These are phyloP conservation scores for Tipula confusa DNA, from an alignment of 2,888 invertebrate genomes.

Conservation along the genomic window DNA sequence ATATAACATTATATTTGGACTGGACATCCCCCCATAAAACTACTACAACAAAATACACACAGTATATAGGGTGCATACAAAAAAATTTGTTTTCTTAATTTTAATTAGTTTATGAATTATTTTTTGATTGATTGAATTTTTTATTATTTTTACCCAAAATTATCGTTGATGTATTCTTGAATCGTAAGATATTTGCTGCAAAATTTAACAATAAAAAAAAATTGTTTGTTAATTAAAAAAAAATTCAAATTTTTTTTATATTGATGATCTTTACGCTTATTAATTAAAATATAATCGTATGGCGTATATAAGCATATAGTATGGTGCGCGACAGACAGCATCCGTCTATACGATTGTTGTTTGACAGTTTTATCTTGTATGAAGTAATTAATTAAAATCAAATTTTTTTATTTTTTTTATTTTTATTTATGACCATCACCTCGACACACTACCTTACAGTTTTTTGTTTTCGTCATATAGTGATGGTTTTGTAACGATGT, in stretches of 20 bases:
- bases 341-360: too few relatives aligned
- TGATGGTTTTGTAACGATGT: background rate
- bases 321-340: too few relatives aligned
- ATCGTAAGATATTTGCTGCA: background rate
- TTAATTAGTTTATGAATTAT: background rate
- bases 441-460: background rate
- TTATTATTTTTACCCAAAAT: background rate
- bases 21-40: background rate
- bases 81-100: background rate
- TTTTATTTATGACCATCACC: background rate
- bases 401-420: too few relatives aligned
- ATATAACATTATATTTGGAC: too few relatives aligned
- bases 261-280: too few relatives aligned
- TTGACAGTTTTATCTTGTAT: background rate
- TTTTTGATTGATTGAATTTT: background rate
- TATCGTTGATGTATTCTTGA: conserved; percentile 12
- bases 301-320: too few relatives aligned
- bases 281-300: too few relatives aligned
- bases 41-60: background rate
- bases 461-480: background rate
- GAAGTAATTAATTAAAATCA: background rate
- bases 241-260: background rate
- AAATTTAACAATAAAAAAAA: conserved; percentile 7
- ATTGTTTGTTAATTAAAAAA: conserved; percentile 6
- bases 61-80: background rate